A percentile compares a stretch with the other conserved stretches of the same genome.
These are phyloP conservation scores for Eospalax fontanierii DNA, from an alignment of 2,797 vertebrate species.

Conservation along the genomic window DNA sequence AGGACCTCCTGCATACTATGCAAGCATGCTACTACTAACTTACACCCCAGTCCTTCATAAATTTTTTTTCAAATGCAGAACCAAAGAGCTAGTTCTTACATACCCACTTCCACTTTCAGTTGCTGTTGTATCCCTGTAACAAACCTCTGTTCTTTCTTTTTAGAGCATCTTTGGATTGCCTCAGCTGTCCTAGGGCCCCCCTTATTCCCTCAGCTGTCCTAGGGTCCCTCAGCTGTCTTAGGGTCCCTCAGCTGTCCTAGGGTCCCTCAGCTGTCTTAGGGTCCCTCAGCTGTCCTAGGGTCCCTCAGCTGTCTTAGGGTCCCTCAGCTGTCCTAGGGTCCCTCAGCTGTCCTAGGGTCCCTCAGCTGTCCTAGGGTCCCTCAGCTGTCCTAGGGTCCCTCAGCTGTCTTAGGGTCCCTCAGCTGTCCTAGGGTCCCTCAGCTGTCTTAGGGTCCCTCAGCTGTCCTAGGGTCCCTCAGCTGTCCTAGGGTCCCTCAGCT, in stretches of 20 bases:
- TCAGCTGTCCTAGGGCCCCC: neutral
- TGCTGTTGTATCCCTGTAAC: neutral
- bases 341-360: neutral
- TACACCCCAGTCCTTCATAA: neutral
- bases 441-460: neutral
- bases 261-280: neutral
- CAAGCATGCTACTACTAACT: neutral
- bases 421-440: neutral
- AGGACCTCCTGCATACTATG: neutral
- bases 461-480: neutral
- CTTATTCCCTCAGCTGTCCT: conserved; percentile 2
- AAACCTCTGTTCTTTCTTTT: conserved; percentile 30
- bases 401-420: neutral
- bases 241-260: neutral
- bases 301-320: neutral
- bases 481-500: neutral
- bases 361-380: neutral
- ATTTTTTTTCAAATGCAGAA: neutral
- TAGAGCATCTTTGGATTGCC: neutral
- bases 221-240: neutral
- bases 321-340: neutral
- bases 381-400: neutral
- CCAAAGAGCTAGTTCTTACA: neutral
- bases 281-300: neutral
- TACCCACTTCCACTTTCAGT: neutral